Percentiles rank a stretch among this genome's conserved stretches.
Evolutionary conservation across 2,888 invertebrate genomes (phyloP).

Genomic region (Carcina quercana): DNA sequence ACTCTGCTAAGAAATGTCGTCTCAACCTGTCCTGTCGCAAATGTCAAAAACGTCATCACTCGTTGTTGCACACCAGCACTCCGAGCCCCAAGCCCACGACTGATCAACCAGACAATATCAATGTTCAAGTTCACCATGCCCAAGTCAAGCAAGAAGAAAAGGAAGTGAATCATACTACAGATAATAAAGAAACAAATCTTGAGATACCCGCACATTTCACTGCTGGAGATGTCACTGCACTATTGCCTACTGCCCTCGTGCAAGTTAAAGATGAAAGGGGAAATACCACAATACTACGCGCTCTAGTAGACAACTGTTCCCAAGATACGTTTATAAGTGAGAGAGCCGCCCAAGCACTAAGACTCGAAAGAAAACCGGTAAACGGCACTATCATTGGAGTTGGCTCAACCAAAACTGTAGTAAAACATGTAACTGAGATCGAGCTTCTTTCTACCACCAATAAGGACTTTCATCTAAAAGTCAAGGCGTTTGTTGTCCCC

Average conservation of each 20-base stretch:
- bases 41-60: slow-evolving; percentile 6
- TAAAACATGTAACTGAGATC: slow-evolving; percentile 6
- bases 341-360: slow-evolving; percentile 15
- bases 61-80: slow-evolving; percentile 3
- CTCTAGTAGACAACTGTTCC: slow-evolving; percentile 15
- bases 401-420: slow-evolving; percentile 3
- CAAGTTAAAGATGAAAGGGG: background rate
- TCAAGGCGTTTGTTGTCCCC: background rate
- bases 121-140: background rate
- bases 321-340: slow-evolving; percentile 17
- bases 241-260: background rate
- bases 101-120: background rate
- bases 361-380: slow-evolving; percentile 7
- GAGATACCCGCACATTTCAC: background rate
- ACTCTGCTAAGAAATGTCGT: slow-evolving; percentile 9
- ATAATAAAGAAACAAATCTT: background rate
- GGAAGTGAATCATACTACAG: background rate
- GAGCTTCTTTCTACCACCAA: slow-evolving; percentile 5
- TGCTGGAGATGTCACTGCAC: background rate
- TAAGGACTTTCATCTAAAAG: background rate
- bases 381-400: slow-evolving; percentile 6
- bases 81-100: background rate
- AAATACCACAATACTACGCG: slow-evolving; percentile 7
- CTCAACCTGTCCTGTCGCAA: slow-evolving; percentile 1
- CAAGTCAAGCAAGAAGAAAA: background rate